phyloP scores from a whole-genome alignment of 2,888 invertebrate genomes.

The Liodrosophila aerea region DNA sequence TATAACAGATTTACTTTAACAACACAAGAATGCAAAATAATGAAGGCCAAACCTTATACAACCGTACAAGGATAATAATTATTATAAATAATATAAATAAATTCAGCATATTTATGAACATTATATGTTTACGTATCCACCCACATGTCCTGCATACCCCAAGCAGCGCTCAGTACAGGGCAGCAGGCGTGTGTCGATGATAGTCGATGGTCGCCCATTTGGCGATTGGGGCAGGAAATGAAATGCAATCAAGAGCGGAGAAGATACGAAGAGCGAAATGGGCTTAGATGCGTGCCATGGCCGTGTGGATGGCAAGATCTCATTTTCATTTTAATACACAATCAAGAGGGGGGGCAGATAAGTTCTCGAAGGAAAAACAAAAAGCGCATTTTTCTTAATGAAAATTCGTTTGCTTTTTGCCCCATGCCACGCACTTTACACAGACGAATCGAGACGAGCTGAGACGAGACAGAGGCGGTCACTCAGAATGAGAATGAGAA shows the following conservation, averaged over 20 bases:
- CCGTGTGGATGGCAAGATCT: constrained; percentile 28
- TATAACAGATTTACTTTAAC: too few species aligned
- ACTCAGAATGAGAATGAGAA: not conserved
- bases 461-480: constrained; percentile 22
- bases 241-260: constrained; percentile 35
- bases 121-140: too few species aligned
- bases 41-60: too few species aligned
- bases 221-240: constrained; percentile 31
- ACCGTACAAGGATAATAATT: too few species aligned
- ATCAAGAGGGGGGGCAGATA: constrained; percentile 18
- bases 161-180: too few species aligned
- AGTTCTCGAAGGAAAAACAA: constrained; percentile 33
- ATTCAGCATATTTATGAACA: too few species aligned
- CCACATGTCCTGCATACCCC: too few species aligned
- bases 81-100: too few species aligned
- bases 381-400: constrained; percentile 51
- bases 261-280: constrained; percentile 9
- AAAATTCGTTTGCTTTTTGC: constrained; percentile 22
- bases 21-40: too few species aligned
- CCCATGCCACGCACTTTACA: not conserved
- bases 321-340: constrained; percentile 10
- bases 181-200: not conserved
- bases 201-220: constrained; percentile 4
- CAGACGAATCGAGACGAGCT: too few species aligned
- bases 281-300: constrained; percentile 17